Evolutionary conservation across 2,113 vertebrate species (phyloP).

Genomic region (Pseudorasbora parva): DNA sequence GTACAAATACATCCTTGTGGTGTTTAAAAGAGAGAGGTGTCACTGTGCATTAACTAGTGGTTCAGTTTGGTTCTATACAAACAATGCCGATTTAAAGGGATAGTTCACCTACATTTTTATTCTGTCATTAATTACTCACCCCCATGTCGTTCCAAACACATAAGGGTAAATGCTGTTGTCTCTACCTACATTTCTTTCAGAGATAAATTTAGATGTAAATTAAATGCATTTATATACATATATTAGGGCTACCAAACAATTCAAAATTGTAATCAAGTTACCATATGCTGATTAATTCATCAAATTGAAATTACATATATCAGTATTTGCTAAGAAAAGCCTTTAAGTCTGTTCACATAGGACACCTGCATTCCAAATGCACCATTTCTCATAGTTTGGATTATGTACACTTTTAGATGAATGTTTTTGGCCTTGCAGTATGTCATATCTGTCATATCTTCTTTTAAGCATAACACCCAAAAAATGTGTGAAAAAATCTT

Average conservation of each 20-base stretch:
- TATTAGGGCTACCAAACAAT: slow-evolving; percentile 13
- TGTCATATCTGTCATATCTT: neutral
- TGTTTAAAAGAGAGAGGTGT: slow-evolving; percentile 11
- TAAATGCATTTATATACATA: neutral
- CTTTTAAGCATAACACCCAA: neutral
- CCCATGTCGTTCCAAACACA: too few relatives aligned
- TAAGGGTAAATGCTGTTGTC: neutral
- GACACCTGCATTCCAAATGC: neutral
- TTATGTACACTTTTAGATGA: neutral
- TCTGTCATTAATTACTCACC: too few relatives aligned
- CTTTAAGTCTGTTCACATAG: neutral
- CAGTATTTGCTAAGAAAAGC: neutral
- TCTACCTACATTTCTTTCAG: neutral
- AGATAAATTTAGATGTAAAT: neutral
- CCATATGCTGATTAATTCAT: neutral
- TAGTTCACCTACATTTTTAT: too few relatives aligned
- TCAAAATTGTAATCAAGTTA: neutral
- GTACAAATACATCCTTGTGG: neutral
- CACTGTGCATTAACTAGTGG: slow-evolving; percentile 6
- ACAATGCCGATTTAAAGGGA: neutral
- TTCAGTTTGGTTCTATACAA: neutral
- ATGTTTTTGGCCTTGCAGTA: neutral
- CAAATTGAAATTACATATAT: neutral
- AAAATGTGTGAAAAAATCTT: neutral
- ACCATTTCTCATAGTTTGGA: neutral